phyloP scores from a whole-genome alignment of 2,797 vertebrate genomes.

The Meda fulgida region DNA sequence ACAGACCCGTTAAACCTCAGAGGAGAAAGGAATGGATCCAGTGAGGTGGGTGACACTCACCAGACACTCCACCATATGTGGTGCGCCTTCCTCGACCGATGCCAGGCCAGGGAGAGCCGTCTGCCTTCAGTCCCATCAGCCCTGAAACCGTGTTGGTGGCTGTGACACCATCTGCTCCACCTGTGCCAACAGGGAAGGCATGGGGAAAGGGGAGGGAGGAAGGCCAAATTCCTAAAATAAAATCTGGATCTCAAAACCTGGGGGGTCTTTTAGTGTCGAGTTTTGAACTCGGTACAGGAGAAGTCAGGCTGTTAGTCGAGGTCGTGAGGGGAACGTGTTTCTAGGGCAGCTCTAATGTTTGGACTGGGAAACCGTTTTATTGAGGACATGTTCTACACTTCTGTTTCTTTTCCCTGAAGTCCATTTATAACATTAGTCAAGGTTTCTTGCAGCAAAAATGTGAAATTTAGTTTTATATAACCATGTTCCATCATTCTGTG shows the following conservation, averaged over 20 bases:
- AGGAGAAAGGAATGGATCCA: conserved; percentile 65
- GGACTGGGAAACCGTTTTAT: conserved; percentile 11
- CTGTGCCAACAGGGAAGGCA: conserved; percentile 70
- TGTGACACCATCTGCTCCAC: conserved; percentile 87
- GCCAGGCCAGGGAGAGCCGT: conserved; percentile 82
- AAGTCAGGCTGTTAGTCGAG: conserved; percentile 7
- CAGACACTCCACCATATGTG: conserved; percentile 88
- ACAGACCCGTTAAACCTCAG: conserved; percentile 60
- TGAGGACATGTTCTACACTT: conserved; percentile 11
- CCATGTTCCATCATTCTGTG: not conserved
- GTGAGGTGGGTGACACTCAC: conserved; percentile 80
- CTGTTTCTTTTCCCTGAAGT: not conserved
- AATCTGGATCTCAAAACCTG: conserved; percentile 33
- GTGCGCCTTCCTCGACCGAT: conserved; percentile 76
- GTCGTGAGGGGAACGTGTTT: not conserved
- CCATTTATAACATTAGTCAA: conserved; percentile 4
- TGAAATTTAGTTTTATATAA: not conserved
- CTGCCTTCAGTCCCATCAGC: conserved; percentile 82
- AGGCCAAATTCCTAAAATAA: conserved; percentile 22
- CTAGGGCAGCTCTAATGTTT: conserved; percentile 1
- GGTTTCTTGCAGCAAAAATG: not conserved
- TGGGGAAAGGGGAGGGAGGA: not conserved
- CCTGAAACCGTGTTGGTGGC: conserved; percentile 87
- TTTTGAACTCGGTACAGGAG: not conserved
- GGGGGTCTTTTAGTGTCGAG: not conserved